A percentile compares a stretch with the other conserved stretches of the same genome.
Evolutionary conservation across 2,113 vertebrate species (phyloP).

Genomic region (Sinocyclocheilus grahami): DNA sequence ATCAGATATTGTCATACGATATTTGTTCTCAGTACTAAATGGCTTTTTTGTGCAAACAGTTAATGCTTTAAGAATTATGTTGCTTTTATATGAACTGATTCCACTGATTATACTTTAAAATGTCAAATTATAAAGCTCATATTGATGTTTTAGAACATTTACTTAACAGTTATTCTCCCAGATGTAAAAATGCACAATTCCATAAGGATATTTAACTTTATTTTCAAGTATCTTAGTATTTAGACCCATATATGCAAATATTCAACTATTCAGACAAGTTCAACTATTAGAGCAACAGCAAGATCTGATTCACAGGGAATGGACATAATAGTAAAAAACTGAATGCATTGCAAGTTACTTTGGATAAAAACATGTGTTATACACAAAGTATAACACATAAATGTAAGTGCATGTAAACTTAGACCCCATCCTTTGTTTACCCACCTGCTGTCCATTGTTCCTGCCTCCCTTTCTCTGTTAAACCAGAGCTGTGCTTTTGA

Average conservation of each 20-base stretch:
- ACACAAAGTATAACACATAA: neutral
- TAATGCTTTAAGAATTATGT: neutral
- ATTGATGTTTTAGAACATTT: neutral
- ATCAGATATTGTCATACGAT: neutral
- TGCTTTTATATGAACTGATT: neutral
- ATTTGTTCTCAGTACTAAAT: neutral
- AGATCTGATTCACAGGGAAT: neutral
- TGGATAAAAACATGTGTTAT: neutral
- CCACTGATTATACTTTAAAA: too few species aligned
- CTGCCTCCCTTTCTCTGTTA: neutral
- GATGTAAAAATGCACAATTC: neutral
- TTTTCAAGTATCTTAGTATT: neutral
- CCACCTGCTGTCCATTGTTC: neutral
- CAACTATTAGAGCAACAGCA: neutral
- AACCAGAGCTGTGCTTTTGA: conserved; percentile 6
- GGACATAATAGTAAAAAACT: neutral
- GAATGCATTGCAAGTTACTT: neutral
- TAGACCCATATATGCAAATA: neutral
- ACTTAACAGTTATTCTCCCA: neutral
- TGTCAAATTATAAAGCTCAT: neutral
- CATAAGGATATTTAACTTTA: too few species aligned
- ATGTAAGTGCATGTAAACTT: neutral
- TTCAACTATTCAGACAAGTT: neutral
- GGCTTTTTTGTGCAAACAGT: neutral
- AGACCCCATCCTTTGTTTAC: neutral